Percentiles rank a stretch among this genome's conserved stretches.
phyloP scores from a whole-genome alignment of 2,888 invertebrate species.

The Rhyacophila evoluta region DNA sequence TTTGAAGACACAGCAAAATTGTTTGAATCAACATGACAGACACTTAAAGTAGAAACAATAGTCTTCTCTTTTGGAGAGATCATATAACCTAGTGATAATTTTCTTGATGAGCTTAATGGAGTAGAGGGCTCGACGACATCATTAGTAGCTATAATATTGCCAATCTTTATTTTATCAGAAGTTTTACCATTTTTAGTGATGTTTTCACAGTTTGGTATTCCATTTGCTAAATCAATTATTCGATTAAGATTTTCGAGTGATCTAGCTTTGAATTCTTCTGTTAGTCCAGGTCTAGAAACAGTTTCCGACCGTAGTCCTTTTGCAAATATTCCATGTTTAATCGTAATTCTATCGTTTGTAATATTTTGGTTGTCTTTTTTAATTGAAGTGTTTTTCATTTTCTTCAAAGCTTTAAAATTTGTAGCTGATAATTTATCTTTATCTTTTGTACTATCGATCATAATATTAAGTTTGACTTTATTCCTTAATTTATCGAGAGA shows the following conservation, averaged over 20 bases:
- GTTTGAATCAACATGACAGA: constrained; percentile 34
- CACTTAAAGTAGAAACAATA: neutral
- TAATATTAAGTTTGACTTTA: constrained; percentile 56
- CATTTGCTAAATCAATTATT: constrained; percentile 54
- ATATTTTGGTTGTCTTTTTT: constrained; percentile 56
- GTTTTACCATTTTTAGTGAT: neutral
- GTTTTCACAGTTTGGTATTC: constrained; percentile 32
- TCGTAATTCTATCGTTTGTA: constrained; percentile 61
- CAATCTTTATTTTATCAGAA: neutral
- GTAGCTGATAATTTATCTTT: neutral
- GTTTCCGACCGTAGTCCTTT: constrained; percentile 64
- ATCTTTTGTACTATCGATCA: neutral
- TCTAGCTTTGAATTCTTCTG: constrained; percentile 57
- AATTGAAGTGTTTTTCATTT: neutral
- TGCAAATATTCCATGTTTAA: constrained; percentile 59
- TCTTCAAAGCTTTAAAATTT: neutral
- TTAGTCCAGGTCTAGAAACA: constrained; percentile 59
- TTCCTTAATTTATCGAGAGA: constrained; percentile 63
- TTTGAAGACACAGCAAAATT: constrained; percentile 25
- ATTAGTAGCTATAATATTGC: neutral
- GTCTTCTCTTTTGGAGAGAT: neutral
- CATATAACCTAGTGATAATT: neutral
- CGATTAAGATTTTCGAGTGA: constrained; percentile 50
- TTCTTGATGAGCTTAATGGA: neutral
- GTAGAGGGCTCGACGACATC: neutral